Evolutionary conservation across 2,113 vertebrate species (phyloP), one percentile per base, ranked within the genome.

Genomic region (Anguilla rostrata): DNA sequence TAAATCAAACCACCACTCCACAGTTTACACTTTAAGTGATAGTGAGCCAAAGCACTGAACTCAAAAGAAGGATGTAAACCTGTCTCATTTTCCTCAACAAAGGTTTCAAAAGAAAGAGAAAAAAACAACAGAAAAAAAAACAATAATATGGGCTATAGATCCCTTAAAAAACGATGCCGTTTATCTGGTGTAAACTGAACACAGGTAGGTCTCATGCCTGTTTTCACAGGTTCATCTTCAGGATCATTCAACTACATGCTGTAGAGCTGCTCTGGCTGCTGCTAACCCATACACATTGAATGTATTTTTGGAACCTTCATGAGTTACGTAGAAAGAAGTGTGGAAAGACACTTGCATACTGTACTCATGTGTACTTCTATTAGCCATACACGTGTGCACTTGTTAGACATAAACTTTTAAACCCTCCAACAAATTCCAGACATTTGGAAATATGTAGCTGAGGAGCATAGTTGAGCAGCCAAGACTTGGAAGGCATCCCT

Each of bases 1-100:
- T 89, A 85, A 87, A 83, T 89, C 88, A 89, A 78, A 82, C 56
- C 57, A 34, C 57, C n/a, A 56, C 40, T 88, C 83, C 84, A 84
- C 84, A 81, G 83, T 75, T n/a, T 71, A 39, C 81, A 46, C 83
- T 82, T 89, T 57, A 89, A 84, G 78, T 81, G 60, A 88, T 78
- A 66, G 43, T 43, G 60, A 78, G 46, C 82, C 83, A 84, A 84
- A 56, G 80, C 57, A 86, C 53, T 40, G 34, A 78, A 86, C 81
- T 66, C 40, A 71, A 86, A 81, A 71, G 80, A 86, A 39, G 63
- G 75, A 83, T 83, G n/a, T 63, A 71, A 86, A 79, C 78, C 22
- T 85, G 83, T 88, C 85, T 84, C 78, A 86, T 86, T 81, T 84
- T 81, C 82, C 39, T 26, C 49, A 41, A 75, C 85, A 84, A 78